Evolutionary conservation across 2,113 vertebrate genomes (phyloP), one percentile per base, ranked within the genome.

Genomic region (Bambusicola thoracicus): DNA sequence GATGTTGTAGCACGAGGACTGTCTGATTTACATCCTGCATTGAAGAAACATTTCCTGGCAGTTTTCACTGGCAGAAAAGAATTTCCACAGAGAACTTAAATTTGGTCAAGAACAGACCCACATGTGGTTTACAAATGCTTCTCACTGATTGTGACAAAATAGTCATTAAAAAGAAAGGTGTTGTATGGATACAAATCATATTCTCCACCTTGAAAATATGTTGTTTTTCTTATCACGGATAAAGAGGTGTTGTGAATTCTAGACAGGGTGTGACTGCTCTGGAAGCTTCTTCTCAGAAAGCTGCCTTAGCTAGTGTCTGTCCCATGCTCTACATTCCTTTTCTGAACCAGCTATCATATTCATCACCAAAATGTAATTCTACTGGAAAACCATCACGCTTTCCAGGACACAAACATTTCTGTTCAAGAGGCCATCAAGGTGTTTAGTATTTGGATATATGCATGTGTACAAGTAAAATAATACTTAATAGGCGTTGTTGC

Each of bases 11-110:
- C 2, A 0, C 49, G 29, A 87, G 53, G 27, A 53, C 44, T 86
- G 84, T 90, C 93, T 95, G 87, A 58, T 80, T 91, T 93, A 83
- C 61, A 83, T 94, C 92, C 89, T 95, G 70, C 43, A 49, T 84
- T 66, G 66, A 84, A 93, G 51, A 80, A 87, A 53, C 30, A 44
- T 93, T 95, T 93, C 72, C 67, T 27, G 55, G 12, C 0, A 24
- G 0, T 38, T 1, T 74, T 56, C 51, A n/a, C 30, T 43, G 36
- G 15, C 49, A 73, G 36, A 55, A 40, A 41, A 55, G 61, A 73
- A 55, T 78, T 88, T 93, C 80, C 66, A 55, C 48, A 68, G 65
- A 32, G 76, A 56, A 51, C 58, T 94, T 82, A 38, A 30, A 32
- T 74, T 87, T 87, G 17, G 6, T 85, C n/a, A 73, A 81, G 43